Conservation (phyloP, 2,797 vertebrate species). For the Jordanella pulchra region DNA sequence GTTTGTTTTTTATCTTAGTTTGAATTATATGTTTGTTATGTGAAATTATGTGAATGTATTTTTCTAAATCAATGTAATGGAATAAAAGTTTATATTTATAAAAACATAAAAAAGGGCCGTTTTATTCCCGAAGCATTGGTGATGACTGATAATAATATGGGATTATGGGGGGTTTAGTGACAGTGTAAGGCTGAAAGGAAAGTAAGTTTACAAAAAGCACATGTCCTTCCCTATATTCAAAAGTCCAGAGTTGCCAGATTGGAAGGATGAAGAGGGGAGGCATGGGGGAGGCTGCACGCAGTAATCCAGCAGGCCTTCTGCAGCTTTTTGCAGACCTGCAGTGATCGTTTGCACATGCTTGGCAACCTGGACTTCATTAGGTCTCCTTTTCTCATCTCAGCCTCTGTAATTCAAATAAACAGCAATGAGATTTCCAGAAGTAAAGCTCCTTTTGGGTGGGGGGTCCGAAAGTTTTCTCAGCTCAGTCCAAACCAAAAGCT, state of each 20-base stretch:
- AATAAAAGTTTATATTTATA: slow-evolving; percentile 99
- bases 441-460: slow-evolving; percentile 79
- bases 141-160: slow-evolving; percentile 3
- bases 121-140: slow-evolving; percentile 25
- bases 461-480: slow-evolving; percentile 68
- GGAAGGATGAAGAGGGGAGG: slow-evolving; percentile 34
- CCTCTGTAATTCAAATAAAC: slow-evolving; percentile 86
- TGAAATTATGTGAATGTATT: slow-evolving; percentile 99
- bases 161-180: slow-evolving; percentile 24
- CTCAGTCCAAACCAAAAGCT: slow-evolving; percentile 56
- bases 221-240: slow-evolving; percentile 54
- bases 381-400: slow-evolving; percentile 79
- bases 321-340: slow-evolving; percentile 73
- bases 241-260: slow-evolving; percentile 61
- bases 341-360: slow-evolving; percentile 84
- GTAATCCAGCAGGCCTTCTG: slow-evolving; percentile 74
- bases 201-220: slow-evolving; percentile 50
- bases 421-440: slow-evolving; percentile 84
- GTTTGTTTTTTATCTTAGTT: slow-evolving; percentile 83
- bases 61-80: slow-evolving; percentile 97
- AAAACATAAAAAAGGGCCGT: slow-evolving; percentile 71
- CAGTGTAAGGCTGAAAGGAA: slow-evolving; percentile 38
- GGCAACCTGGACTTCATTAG: slow-evolving; percentile 84
- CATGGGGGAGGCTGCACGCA: slow-evolving; percentile 34
- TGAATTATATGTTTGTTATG: slow-evolving; percentile 95